Evolutionary conservation across 2,797 vertebrate genomes (phyloP).

Genomic region (Peromyscus nudipes): DNA sequence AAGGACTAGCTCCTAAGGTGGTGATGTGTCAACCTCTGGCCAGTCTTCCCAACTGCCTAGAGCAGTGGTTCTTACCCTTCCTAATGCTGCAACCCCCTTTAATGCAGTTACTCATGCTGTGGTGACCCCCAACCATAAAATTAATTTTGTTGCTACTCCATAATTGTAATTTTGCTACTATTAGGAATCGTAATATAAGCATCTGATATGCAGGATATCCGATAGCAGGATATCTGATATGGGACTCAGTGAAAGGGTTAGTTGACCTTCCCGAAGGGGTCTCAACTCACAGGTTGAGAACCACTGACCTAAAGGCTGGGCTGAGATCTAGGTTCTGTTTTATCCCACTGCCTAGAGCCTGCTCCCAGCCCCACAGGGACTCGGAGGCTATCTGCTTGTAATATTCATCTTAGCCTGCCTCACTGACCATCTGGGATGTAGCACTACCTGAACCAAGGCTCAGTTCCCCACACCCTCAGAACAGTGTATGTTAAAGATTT

Average conservation of each 20-base stretch:
- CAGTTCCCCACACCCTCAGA: neutral
- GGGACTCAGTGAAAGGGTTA: neutral
- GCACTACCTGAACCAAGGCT: neutral
- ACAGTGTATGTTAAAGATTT: neutral
- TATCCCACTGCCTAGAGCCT: neutral
- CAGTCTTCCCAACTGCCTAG: neutral
- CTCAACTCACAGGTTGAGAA: neutral
- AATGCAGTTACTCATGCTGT: neutral
- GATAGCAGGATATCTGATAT: neutral
- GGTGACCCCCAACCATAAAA: neutral
- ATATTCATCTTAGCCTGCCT: neutral
- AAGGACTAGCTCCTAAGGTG: neutral
- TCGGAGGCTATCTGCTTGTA: no score
- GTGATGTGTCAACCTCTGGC: neutral
- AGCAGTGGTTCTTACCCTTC: neutral
- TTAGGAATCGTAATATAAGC: neutral
- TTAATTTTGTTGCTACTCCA: neutral
- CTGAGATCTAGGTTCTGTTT: neutral
- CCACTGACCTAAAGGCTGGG: neutral
- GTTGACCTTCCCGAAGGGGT: neutral
- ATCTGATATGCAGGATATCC: neutral
- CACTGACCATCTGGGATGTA: neutral
- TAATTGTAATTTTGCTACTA: neutral
- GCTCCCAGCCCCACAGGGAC: neutral
- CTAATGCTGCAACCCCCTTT: neutral